Base-by-base conservation (phyloP, 2,797 vertebrate genomes). In the Hydrocynus forskahlii region DNA sequence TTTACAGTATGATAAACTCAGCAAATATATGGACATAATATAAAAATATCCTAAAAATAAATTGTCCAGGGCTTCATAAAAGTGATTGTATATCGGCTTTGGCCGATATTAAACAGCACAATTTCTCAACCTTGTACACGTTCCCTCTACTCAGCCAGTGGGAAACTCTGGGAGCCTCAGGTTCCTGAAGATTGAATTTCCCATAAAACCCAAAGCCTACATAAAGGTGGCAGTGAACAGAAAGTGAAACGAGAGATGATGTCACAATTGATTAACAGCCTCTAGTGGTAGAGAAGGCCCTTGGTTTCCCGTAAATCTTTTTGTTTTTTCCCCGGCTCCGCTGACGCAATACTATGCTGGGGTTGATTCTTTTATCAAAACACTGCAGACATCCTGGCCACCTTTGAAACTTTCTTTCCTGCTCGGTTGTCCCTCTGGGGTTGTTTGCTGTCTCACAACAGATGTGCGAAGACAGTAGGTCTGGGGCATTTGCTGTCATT, bases 401-500 rank as follows among this genome's bases (percentile, higher is more conserved):
- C 21, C 25, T 0, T 12, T 12, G 23, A 12, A 40, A n/a, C 7
- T 12, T n/a, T 17, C 1, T 1, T 16, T 29, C 52, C 50, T 52
- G 19, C 38, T 57, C 43, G 14, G 38, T 40, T 21, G 7, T 54
- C 55, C 55, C 66, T 17, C 0, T 4, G 43, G 69, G 7, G 50
- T 60, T 35, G 19, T 7, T 29, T 14, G 7, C 35, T 2, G 57
- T 35, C 48, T 45, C 55, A 29, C 57, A 83, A n/a, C 79, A 76
- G 83, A 73, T 92, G 91, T 89, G 92, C 90, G 85, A 80, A 60
- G 86, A 23, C 50, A 67, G 35, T 67, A n/a, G 35, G 1, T n/a
- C 7, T n/a, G 81, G 86, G 81, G 87, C 88, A 7, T 84, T 81
- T 68, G 79, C 87, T 89, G 92, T 92, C 93, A 91, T 86, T 92